Evolutionary conservation across 2,113 vertebrate species (phyloP), one percentile per base, ranked within the genome.

Genomic region (Ondatra zibethicus): DNA sequence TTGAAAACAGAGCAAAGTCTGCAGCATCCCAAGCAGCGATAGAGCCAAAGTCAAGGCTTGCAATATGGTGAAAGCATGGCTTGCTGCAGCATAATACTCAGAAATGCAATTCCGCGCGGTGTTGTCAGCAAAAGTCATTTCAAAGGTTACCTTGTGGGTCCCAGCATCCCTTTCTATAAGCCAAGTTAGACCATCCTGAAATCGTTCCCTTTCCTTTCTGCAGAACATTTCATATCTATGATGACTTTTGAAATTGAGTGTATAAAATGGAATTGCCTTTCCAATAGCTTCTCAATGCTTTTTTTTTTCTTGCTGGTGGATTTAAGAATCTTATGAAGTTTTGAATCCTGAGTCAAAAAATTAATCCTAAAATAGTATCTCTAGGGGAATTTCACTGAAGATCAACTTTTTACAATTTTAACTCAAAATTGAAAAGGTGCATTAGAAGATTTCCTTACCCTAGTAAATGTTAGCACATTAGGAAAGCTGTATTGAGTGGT

Each of bases 321-420:
- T 91, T 97, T 96, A 94, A 89, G n/a, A 94, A 85, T 86, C 91
- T 92, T 31, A 94, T 0, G 11, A 94, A 58, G 55, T 92, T 93
- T 58, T 94, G 80, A 97, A 96, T 93, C 85, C n/a, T 13, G 70
- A 85, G 78, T 84, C 55, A 95, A 88, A 88, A 94, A 96, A 75
- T 87, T 91, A 96, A 96, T 97, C n/a, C 78, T n/a, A 66, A 94
- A 88, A 61, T 86, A 42, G 14, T 89, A 92, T 96, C 77, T 96
- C 72, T 58, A 92, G 73, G 75, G n/a, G 36, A 94, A 90, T 17
- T 75, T 70, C 13, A 81, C 55, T 25, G 42, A 91, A 94, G 72
- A 94, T 96, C 86, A 95, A 45, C 94, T 95, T 95, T 92, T 45
- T 42, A 82, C 63, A 88, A 80, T 75, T 96, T 92, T 55, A 84